Base-by-base conservation (phyloP, 2,113 vertebrate species). In the Pongo abelii region DNA sequence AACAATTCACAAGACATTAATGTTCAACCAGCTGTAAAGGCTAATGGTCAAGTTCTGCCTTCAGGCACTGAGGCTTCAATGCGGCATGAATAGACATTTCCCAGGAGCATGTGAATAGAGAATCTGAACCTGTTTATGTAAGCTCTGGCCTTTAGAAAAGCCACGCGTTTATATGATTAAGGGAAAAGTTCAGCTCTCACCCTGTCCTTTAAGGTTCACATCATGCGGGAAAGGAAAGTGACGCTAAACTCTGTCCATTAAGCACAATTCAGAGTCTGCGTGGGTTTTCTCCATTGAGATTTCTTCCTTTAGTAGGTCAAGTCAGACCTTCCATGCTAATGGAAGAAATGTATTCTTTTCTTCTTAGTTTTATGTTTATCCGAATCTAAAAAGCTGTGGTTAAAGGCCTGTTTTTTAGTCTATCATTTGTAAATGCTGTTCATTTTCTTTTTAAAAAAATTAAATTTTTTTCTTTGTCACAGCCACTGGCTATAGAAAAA, bases 321-420 rank as follows among this genome's bases (percentile, higher is more conserved):
- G 96, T 67, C 84, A 72, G 87, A 96, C 96, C 59, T 95, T 97
- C 97, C 97, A 98, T 98, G 97, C 96, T 98, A 98, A 98, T 98
- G 97, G 40, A 90, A 94, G 93, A 93, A 72, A 89, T 12, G 43
- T 85, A 88, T 69, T 92, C 96, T 95, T 93, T 78, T 77, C 94
- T 92, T 96, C 38, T 86, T 75, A 77, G 43, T 83, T 96, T 96
- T 93, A 92, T 50, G 94, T 69, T 86, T 94, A 96, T 96, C 83
- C 77, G 93, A 48, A 48, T 77, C 84, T 93, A 87, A 87, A 96
- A 77, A 69, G 80, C 91, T 50, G 30, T 50, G 17, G 40, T 35
- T 70, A 84, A 93, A 88, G 61, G 46, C 27, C 46, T 30, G n/a
- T 67, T 84, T 94, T 77, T 75, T 52, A 93, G 57, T 69, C 30